Percentiles rank a stretch among this genome's conserved stretches.
phyloP scores from a whole-genome alignment of 35 echinoderm and acorn worm genomes.

The Heliocidaris erythrogramma region DNA sequence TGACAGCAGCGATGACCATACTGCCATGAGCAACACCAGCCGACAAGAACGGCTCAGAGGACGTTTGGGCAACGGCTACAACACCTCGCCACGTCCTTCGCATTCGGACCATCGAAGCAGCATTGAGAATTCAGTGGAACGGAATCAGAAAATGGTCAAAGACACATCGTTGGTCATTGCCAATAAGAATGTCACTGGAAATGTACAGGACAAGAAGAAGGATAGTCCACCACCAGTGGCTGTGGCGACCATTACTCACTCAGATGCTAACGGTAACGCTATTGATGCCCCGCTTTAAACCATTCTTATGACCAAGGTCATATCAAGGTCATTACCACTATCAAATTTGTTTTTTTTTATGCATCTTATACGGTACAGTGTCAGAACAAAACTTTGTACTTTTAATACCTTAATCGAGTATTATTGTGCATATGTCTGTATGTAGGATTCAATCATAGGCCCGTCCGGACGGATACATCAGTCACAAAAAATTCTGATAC shows the following conservation, averaged over 20 bases:
- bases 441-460: no score
- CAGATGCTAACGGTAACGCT: slow-evolving; percentile 20
- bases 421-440: no score
- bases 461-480: no score
- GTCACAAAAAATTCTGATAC: no score
- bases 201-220: background rate
- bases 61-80: slow-evolving; percentile 3
- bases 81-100: slow-evolving; percentile 11
- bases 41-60: slow-evolving; percentile 11
- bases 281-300: background rate
- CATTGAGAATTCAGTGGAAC: background rate
- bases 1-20: slow-evolving; percentile 76
- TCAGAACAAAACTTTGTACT: no score
- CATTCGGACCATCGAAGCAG: slow-evolving; percentile 35
- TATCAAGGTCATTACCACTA: no score
- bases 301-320: background rate
- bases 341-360: no score
- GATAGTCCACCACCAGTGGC: background rate
- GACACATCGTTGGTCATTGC: slow-evolving; percentile 32
- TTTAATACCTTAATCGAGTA: no score
- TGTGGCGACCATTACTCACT: slow-evolving; percentile 1
- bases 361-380: no score
- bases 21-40: slow-evolving; percentile 57
- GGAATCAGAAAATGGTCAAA: background rate
- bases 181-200: background rate